These are phyloP conservation scores for Alfaro cultratus DNA, from an alignment of 2,797 vertebrate species.

Conservation along the genomic window DNA sequence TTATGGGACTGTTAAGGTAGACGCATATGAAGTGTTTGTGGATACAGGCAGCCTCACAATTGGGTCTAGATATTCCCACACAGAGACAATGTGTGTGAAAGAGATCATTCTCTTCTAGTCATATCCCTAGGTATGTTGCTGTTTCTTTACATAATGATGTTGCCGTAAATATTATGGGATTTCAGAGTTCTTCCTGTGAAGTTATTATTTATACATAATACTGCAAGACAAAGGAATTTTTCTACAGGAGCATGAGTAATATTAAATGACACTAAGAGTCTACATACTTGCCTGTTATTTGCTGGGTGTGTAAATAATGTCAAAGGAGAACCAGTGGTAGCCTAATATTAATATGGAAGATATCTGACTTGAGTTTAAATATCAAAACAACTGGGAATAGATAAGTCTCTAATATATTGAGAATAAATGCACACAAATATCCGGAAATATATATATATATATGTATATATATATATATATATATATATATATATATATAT, in stretches of 20 bases:
- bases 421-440: not conserved
- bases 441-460: not conserved
- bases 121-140: conserved; percentile 48
- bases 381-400: not conserved
- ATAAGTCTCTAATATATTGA: not conserved
- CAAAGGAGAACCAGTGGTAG: not conserved
- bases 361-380: not conserved
- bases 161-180: conserved; percentile 61
- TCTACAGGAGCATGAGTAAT: conserved; percentile 31
- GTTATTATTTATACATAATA: conserved; percentile 51
- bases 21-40: conserved; percentile 30
- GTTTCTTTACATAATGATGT: conserved; percentile 68
- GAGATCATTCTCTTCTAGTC: conserved; percentile 62
- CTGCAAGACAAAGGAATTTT: conserved; percentile 46
- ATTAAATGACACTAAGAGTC: conserved; percentile 26
- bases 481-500: too few relatives aligned
- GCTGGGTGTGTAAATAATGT: conserved; percentile 2
- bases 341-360: conserved; percentile 12
- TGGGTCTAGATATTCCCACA: conserved; percentile 28
- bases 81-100: conserved; percentile 45
- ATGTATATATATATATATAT: too few relatives aligned
- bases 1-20: conserved; percentile 19
- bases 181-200: conserved; percentile 54
- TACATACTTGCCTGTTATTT: conserved; percentile 13
- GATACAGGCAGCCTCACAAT: conserved; percentile 27